Conservation (phyloP, 2,888 invertebrate genomes). For the Cosmia trapezina region DNA sequence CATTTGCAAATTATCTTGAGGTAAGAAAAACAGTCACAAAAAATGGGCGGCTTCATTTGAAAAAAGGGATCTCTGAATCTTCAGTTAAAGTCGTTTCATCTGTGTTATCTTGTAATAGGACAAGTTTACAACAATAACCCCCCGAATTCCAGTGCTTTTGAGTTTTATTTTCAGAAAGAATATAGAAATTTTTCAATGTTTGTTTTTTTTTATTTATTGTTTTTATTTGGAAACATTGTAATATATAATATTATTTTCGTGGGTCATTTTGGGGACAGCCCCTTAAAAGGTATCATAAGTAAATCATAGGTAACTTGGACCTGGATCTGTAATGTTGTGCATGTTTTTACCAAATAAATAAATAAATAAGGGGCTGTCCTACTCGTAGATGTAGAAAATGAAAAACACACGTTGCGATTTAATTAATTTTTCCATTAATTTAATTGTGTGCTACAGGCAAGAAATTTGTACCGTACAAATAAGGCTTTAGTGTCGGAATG, state of each 20-base stretch:
- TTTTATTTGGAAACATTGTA: neutral
- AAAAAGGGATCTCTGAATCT: conserved; percentile 5
- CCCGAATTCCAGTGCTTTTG: neutral
- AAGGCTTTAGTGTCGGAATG: neutral
- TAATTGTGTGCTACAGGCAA: neutral
- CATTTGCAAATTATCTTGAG: conserved; percentile 25
- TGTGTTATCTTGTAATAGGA: conserved; percentile 36
- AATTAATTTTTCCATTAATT: neutral
- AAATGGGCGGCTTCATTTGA: neutral
- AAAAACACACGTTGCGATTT: neutral
- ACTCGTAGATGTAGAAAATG: neutral
- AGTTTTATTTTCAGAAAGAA: conserved; percentile 4
- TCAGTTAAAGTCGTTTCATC: conserved; percentile 25
- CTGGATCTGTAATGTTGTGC: too few species aligned
- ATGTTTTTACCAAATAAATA: too few species aligned
- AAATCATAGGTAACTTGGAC: too few species aligned
- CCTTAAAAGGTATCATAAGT: too few species aligned
- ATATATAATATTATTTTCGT: neutral
- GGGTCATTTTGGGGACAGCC: neutral
- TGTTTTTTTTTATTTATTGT: neutral
- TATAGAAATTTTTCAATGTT: neutral
- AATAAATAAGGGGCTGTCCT: too few species aligned
- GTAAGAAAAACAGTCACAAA: conserved; percentile 11
- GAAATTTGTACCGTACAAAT: too few species aligned
- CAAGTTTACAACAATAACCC: conserved; percentile 33